Evolutionary conservation across 2,888 invertebrate species (phyloP).

Genomic region (Gnatocerus cornutus): DNA sequence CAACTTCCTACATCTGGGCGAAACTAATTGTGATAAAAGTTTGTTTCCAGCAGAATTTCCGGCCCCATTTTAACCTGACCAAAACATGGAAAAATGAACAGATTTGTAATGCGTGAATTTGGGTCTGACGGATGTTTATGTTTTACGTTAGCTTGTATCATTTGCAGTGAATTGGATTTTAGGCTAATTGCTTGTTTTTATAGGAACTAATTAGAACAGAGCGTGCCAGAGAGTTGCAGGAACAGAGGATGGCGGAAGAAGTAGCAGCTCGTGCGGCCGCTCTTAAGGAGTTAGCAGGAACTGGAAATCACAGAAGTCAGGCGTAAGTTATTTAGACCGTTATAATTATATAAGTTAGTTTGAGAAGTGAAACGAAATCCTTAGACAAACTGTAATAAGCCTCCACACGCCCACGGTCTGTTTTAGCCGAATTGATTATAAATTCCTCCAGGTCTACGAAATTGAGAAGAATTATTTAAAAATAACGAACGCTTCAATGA

Average conservation of each 20-base stretch:
- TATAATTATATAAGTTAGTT: slow-evolving; percentile 24
- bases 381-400: slow-evolving; percentile 38
- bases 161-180: slow-evolving; percentile 17
- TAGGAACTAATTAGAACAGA: slow-evolving; percentile 84
- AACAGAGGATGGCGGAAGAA: slow-evolving; percentile 84
- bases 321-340: slow-evolving; percentile 58
- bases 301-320: slow-evolving; percentile 64
- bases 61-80: background rate
- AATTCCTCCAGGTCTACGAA: no score
- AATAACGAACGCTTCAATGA: slow-evolving; percentile 10
- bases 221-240: slow-evolving; percentile 82
- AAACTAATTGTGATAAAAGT: background rate
- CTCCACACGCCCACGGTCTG: slow-evolving; percentile 10
- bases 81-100: background rate
- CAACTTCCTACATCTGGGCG: slow-evolving; percentile 1
- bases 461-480: background rate
- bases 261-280: slow-evolving; percentile 77
- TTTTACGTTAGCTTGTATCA: slow-evolving; percentile 9
- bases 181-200: slow-evolving; percentile 46
- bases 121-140: background rate
- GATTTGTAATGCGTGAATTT: slow-evolving; percentile 14
- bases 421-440: slow-evolving; percentile 21
- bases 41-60: background rate
- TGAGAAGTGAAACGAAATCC: slow-evolving; percentile 24
- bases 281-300: slow-evolving; percentile 75